Conservation (phyloP, 2,888 invertebrate species). For the Exephanes ischioxanthus region DNA sequence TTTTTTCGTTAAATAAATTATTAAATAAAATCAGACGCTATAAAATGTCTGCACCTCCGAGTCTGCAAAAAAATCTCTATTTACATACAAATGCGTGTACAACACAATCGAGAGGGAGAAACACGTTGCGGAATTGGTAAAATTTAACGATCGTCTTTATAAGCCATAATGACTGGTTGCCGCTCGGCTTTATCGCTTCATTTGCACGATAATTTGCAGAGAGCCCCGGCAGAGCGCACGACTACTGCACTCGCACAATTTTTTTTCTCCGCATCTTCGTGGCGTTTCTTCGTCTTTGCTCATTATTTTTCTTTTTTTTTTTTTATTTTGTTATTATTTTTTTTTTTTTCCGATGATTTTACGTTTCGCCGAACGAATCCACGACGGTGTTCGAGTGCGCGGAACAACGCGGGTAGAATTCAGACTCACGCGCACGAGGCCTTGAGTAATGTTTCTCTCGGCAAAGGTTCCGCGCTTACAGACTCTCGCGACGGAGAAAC, state of each 20-base stretch:
- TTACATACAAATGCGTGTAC: slow-evolving; percentile 23
- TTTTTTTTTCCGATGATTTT: background rate
- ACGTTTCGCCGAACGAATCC: slow-evolving; percentile 7
- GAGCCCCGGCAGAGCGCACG: slow-evolving; percentile 55
- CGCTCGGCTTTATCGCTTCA: slow-evolving; percentile 77
- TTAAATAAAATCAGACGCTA: background rate
- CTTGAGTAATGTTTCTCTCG: background rate
- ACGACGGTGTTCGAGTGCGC: background rate
- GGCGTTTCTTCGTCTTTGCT: slow-evolving; percentile 39
- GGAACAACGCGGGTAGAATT: background rate
- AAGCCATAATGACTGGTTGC: slow-evolving; percentile 77
- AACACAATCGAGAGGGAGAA: slow-evolving; percentile 43
- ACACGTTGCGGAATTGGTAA: slow-evolving; percentile 68
- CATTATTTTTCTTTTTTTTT: slow-evolving; percentile 30
- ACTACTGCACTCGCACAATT: slow-evolving; percentile 27
- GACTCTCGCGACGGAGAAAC: background rate
- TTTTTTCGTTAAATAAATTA: too few relatives aligned
- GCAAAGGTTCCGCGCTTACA: background rate
- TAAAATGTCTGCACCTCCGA: background rate
- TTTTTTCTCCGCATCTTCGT: slow-evolving; percentile 28
- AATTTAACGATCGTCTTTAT: slow-evolving; percentile 79
- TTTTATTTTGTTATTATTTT: slow-evolving; percentile 21
- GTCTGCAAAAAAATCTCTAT: background rate
- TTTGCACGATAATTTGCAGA: slow-evolving; percentile 76
- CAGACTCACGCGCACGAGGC: too few relatives aligned